Evolutionary conservation across 1,140 invertebrate genomes (phyloP).

Genomic region (Lepidurus packardi): DNA sequence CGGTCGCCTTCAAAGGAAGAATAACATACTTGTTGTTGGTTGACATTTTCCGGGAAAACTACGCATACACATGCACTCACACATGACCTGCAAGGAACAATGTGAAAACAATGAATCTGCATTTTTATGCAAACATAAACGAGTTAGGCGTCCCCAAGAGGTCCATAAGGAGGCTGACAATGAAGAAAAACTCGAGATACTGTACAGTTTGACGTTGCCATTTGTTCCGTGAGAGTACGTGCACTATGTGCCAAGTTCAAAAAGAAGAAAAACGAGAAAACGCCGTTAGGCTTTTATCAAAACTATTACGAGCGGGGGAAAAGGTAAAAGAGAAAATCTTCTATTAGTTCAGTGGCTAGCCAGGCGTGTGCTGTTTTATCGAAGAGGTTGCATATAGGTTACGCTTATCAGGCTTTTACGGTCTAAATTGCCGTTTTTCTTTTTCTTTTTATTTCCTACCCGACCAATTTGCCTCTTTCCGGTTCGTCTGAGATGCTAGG

Average conservation of each 20-base stretch:
- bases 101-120: conserved; percentile 18
- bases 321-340: neutral
- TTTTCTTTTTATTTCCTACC: neutral
- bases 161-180: neutral
- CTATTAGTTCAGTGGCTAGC: neutral
- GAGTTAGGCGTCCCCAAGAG: neutral
- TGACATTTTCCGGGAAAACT: neutral
- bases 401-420: neutral
- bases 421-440: neutral
- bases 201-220: neutral
- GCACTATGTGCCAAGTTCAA: neutral
- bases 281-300: neutral
- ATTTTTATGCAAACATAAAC: neutral
- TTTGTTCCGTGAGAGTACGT: neutral
- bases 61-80: neutral
- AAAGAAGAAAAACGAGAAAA: neutral
- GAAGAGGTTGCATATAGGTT: neutral
- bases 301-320: neutral
- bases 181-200: neutral
- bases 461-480: neutral
- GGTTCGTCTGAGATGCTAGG: neutral
- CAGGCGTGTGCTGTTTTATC: neutral
- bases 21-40: neutral
- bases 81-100: neutral
- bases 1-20: neutral